phyloP scores from a whole-genome alignment of 92 coral and sea anemone species.

The Epizoanthus scotinus region DNA sequence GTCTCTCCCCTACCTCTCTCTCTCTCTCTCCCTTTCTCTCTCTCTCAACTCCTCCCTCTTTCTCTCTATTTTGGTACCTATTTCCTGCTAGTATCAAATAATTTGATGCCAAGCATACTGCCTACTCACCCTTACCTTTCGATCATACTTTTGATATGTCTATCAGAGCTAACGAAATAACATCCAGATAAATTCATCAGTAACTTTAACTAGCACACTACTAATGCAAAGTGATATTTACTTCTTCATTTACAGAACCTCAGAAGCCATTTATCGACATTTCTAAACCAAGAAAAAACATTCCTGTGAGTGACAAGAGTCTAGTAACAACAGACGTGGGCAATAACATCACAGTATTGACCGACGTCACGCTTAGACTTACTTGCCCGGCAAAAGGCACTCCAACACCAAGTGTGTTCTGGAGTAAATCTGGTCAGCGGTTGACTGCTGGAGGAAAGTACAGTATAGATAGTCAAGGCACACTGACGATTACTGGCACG shows the following conservation, averaged over 20 bases:
- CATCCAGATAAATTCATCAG: not conserved
- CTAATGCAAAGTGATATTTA: not conserved
- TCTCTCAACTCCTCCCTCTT: too few relatives aligned
- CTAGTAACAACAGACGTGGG: conserved; percentile 73
- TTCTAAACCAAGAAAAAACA: conserved; percentile 28
- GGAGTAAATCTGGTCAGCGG: conserved; percentile 78
- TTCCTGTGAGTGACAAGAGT: conserved; percentile 30
- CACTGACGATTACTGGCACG: conserved; percentile 11
- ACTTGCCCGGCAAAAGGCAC: conserved; percentile 83
- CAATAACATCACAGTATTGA: conserved; percentile 60
- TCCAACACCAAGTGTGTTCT: conserved; percentile 81
- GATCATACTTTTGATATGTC: too few relatives aligned
- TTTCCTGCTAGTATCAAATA: too few relatives aligned
- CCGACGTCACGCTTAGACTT: conserved; percentile 68
- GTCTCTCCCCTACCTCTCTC: too few relatives aligned
- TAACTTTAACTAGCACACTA: not conserved
- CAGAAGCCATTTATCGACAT: conserved; percentile 20
- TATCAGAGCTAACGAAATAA: not conserved
- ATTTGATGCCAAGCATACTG: too few relatives aligned
- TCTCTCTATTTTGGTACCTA: too few relatives aligned
- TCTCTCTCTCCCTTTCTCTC: too few relatives aligned
- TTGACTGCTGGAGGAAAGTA: conserved; percentile 22
- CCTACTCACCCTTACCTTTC: too few relatives aligned
- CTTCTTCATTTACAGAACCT: conserved; percentile 5
- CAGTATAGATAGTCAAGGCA: conserved; percentile 15